phyloP scores from a whole-genome alignment of 2,888 invertebrate genomes.

The Mactromeris polynyma region DNA sequence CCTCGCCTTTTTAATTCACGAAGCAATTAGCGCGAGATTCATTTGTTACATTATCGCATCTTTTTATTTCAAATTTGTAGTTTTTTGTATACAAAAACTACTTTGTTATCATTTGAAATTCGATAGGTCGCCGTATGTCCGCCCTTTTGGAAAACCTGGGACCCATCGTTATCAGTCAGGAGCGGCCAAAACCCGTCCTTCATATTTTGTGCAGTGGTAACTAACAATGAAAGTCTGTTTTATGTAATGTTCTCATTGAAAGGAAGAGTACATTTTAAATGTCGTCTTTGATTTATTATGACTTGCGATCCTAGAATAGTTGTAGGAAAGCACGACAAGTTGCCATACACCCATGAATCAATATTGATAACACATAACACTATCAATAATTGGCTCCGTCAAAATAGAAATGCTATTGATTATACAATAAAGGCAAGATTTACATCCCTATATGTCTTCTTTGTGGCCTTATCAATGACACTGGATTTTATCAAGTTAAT shows the following conservation, averaged over 20 bases:
- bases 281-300: not conserved
- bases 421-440: not conserved
- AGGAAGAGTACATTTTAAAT: not conserved
- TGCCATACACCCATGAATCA: not conserved
- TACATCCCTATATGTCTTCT: not conserved
- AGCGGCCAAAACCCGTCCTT: too few species aligned
- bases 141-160: too few species aligned
- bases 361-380: not conserved
- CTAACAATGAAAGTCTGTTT: too few species aligned
- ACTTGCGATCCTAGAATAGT: not conserved
- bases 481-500: not conserved
- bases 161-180: too few species aligned
- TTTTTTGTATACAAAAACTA: too few species aligned
- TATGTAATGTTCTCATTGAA: not conserved
- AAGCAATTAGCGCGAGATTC: too few species aligned
- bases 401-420: not conserved
- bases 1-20: too few species aligned
- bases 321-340: not conserved
- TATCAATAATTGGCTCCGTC: constrained; percentile 1
- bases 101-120: too few species aligned
- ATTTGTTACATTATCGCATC: too few species aligned
- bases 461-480: not conserved
- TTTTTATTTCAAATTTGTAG: too few species aligned
- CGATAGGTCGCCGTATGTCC: too few species aligned
- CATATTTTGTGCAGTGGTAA: too few species aligned